Percentiles rank a stretch among this genome's conserved stretches.
These are phyloP conservation scores for Hylia prasina DNA, from an alignment of 2,113 vertebrate genomes.

Conservation along the genomic window DNA sequence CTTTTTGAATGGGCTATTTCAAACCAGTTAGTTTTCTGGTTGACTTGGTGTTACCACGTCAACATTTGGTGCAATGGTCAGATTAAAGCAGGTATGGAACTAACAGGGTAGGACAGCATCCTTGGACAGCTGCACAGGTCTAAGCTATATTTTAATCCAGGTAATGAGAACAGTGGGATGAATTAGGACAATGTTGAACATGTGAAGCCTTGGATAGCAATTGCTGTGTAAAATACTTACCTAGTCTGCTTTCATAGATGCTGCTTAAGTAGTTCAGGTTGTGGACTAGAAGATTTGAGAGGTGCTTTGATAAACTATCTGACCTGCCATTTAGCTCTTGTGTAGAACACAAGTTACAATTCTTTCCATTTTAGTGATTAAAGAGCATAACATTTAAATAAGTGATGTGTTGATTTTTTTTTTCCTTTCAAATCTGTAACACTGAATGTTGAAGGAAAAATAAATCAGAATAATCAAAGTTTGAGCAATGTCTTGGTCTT, in stretches of 20 bases:
- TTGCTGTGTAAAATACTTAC: not conserved
- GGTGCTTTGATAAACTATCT: not conserved
- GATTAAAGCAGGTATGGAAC: not conserved
- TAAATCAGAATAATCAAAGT: not conserved
- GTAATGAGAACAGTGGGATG: not conserved
- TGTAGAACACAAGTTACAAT: not conserved
- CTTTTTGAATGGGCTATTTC: not conserved
- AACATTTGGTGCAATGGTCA: not conserved
- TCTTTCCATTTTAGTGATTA: not conserved
- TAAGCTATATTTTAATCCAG: not conserved
- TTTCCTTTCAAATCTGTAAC: not conserved
- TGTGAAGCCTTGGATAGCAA: not conserved
- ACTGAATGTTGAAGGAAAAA: not conserved
- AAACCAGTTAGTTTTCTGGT: not conserved
- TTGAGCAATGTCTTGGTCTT: not conserved
- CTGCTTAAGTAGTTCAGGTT: not conserved
- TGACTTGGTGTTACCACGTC: not conserved
- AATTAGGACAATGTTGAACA: not conserved
- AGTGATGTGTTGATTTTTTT: not conserved
- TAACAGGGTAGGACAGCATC: not conserved
- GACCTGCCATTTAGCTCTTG: not conserved
- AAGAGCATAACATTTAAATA: not conserved
- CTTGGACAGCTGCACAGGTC: not conserved
- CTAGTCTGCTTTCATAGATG: not conserved
- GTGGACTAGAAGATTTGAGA: not conserved